Evolutionary conservation across 2,797 vertebrate genomes (phyloP).

Genomic region (Centropyge bicolor): DNA sequence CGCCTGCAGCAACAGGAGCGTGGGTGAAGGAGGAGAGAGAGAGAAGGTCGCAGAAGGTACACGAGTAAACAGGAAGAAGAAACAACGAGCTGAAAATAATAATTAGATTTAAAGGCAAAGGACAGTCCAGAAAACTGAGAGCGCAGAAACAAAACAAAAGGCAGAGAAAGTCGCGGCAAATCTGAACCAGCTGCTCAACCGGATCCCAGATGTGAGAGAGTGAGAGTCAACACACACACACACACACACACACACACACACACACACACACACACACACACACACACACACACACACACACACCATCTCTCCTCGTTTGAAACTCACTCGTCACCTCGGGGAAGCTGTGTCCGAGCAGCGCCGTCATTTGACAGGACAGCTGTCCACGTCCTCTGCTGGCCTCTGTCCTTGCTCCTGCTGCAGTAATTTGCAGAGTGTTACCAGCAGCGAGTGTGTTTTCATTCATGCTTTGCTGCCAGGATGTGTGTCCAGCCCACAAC

Average conservation of each 20-base stretch:
- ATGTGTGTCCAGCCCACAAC: neutral
- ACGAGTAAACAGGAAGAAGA: constrained; percentile 42
- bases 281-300: constrained; percentile 25
- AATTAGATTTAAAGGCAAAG: constrained; percentile 31
- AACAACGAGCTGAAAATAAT: constrained; percentile 44
- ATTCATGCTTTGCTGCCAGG: constrained; percentile 26
- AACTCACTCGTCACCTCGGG: constrained; percentile 62
- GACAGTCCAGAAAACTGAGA: constrained; percentile 18
- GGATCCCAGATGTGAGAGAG: constrained; percentile 72
- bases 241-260: constrained; percentile 35
- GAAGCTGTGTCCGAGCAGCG: constrained; percentile 32
- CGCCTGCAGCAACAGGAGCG: constrained; percentile 32
- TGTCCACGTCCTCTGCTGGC: constrained; percentile 32
- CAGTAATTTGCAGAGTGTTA: constrained; percentile 17
- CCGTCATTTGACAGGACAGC: constrained; percentile 45
- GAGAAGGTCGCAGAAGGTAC: constrained; percentile 1
- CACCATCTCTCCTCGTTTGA: constrained; percentile 33
- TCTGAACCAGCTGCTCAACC: constrained; percentile 75
- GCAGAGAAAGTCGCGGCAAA: constrained; percentile 64
- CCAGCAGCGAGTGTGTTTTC: constrained; percentile 11
- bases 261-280: constrained; percentile 24
- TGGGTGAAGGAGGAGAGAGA: constrained; percentile 51
- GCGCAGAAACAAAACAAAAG: constrained; percentile 45
- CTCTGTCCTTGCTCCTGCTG: constrained; percentile 27
- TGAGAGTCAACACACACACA: constrained; percentile 36